Evolutionary conservation across 2,888 invertebrate genomes (phyloP), one percentile per base, ranked within the genome.

Genomic region (Synergus itoensis): DNA sequence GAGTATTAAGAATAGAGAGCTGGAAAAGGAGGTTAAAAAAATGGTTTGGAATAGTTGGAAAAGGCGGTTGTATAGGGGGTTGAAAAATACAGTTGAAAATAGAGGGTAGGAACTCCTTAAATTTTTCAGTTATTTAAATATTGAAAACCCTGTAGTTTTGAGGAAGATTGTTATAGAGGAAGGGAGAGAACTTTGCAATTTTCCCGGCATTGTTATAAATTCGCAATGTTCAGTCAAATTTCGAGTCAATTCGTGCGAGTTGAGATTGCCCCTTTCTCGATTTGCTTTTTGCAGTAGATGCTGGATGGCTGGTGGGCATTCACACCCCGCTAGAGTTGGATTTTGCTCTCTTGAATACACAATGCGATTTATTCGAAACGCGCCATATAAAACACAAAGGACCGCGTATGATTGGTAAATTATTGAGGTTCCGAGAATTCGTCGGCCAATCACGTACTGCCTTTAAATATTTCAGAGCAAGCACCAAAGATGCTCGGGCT

Each of bases 381-480:
- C 84, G 87, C 82, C 87, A 86, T 88, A 87, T 87, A 88, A 89
- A 89, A 88, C 88, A 90, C 90, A 91, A 91, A 91, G 88, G 89
- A 88, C 87, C 88, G 87, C 85, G 88, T 88, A 92, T 91, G 91
- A 92, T 91, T 90, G 91, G 90, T 92, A 91, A 92, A 92, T 92
- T 92, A 92, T 92, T 92, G 92, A 92, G 87, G 88, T 86, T 81
- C 79, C 81, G 82, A 85, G 87, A 85, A 90, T 90, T 91, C 89
- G 90, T 89, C 86, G 90, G 90, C 91, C 89, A 91, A 91, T 91
- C 92, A 91, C 92, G 92, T 91, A 92, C 86, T 79, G 80, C 83
- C 85, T 86, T 90, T 92, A 89, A 92, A 91, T 91, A 90, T 90
- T 92, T 89, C 87, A 90, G 83, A 85, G 87, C 85, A 86, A 86